Base-by-base conservation (phyloP, 1,140 invertebrate genomes). In the Matsumurasca onukii region DNA sequence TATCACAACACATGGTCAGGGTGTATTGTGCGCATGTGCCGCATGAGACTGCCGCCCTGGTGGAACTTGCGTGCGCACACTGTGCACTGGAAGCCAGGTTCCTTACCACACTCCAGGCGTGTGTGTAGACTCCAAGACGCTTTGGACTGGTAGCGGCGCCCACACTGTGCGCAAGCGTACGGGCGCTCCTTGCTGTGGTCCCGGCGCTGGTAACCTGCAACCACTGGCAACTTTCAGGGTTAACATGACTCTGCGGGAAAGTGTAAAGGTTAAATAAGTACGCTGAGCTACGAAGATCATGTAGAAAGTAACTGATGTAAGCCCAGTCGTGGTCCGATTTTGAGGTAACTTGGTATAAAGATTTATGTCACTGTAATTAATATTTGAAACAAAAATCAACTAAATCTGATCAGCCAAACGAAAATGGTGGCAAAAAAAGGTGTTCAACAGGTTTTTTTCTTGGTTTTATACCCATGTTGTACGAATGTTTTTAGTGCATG, bases 81-180 rank as follows among this genome's bases (percentile, higher is more conserved):
- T 0, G 78, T 79, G 73, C 84, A 85, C 31, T 77, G 74, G 74
- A 83, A 85, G 9, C 79, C 76, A 22, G 84, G 84, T 63, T 81
- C 81, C 65, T 84, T 82, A 39, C 83, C 83, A 70, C 85, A 86
- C 67, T 85, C 84, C 48, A 84, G 80, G 15, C 81, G 78, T 22
- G 83, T 77, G 69, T 86, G 85, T 66, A 82, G 79, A 67, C 78
- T 79, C 49, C 86, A 74, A 12, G 82, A 81, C 31, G 80, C 80
- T 59, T 80, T 81, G 70, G 80, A 79, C 0, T 77, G 77, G 72
- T 85, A 86, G 30, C 75, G 74, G 68, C 79, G 79, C 29, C 80
- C 80, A 30, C 81, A 82, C 34, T 78, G 75, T 12, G 64, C 70
- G 66, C 81, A 82, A 20, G 31, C 59, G 55, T 69, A 72, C 1